These are phyloP conservation scores for Anoplophora glabripennis DNA, from an alignment of 1,140 invertebrate species.

Conservation along the genomic window DNA sequence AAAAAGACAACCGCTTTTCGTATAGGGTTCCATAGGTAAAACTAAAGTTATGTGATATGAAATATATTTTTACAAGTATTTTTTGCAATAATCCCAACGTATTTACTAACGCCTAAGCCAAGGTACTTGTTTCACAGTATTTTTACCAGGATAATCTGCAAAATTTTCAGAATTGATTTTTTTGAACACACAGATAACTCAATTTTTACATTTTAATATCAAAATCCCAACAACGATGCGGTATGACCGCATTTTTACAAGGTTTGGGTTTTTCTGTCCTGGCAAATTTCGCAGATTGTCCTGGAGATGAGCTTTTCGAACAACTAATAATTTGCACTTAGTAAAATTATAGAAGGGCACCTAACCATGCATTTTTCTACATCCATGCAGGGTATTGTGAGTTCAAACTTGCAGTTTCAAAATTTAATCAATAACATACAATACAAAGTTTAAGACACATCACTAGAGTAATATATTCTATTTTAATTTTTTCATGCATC, in stretches of 20 bases:
- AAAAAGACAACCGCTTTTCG: constrained; percentile 24
- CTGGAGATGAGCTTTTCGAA: too few species aligned
- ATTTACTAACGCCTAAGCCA: constrained; percentile 1
- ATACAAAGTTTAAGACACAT: constrained; percentile 46
- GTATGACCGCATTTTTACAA: too few species aligned
- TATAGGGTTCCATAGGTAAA: not conserved
- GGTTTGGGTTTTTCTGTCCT: too few species aligned
- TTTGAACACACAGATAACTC: too few species aligned
- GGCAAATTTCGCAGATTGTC: too few species aligned
- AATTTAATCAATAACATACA: constrained; percentile 28
- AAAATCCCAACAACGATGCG: too few species aligned
- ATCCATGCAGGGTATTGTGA: constrained; percentile 41
- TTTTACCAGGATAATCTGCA: too few species aligned
- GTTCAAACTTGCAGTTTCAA: constrained; percentile 43
- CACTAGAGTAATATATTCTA: constrained; percentile 38
- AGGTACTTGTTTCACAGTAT: too few species aligned
- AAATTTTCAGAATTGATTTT: too few species aligned
- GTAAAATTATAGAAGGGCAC: too few species aligned
- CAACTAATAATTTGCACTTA: too few species aligned
- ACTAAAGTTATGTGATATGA: not conserved
- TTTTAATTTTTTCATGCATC: constrained; percentile 3
- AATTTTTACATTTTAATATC: too few species aligned
- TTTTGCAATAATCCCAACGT: not conserved
- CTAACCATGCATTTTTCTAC: constrained; percentile 1
- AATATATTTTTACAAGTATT: constrained; percentile 2